Base-by-base conservation (phyloP, 2,888 invertebrate genomes). In the Melinaea marsaeus region DNA sequence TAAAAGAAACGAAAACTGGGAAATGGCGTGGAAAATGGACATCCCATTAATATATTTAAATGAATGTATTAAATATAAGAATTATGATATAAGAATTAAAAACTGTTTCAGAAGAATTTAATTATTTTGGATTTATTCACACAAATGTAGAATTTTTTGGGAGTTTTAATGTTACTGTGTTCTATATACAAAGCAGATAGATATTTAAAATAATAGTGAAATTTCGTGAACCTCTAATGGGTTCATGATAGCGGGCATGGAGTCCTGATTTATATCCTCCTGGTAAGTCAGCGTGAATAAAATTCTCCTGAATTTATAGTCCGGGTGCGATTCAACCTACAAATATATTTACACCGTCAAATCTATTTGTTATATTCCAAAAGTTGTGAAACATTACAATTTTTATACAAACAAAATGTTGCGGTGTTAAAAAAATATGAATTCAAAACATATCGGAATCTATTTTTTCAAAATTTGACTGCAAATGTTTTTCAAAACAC, bases 231-330 rank as follows among this genome's bases (percentile, higher is more conserved):
- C 77, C 81, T 78, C 85, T 87, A 88, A 88, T 88, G 87, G 87
- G 79, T 80, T 75, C 74, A 75, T 70, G 85, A 85, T 86, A 87
- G 80, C 83, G 83, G 78, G 74, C 79, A 76, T 79, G 73, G 74
- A 78, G 69, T 71, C 71, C 81, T 88, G 88, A 89, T 89, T 88
- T 89, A 89, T 86, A 72, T 74, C 77, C 75, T 65, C 73, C 77
- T 75, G 79, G 78, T 75, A 78, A 84, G 88, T 84, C 85, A 81
- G 82, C 85, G 81, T 86, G 87, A 87, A 87, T 88, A 88, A 86
- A 86, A 80, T 82, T 79, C 75, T 74, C 74, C 74, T 75, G 65
- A 82, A 85, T 84, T 85, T 85, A 85, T 60, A 65, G 59, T 68
- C 48, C 60, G 54, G 57, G 63, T 59, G 51, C 64, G 45, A 57